Evolutionary conservation across 2,113 vertebrate genomes (phyloP), one percentile per base, ranked within the genome.

Genomic region (pig (Sus scrofa)): DNA sequence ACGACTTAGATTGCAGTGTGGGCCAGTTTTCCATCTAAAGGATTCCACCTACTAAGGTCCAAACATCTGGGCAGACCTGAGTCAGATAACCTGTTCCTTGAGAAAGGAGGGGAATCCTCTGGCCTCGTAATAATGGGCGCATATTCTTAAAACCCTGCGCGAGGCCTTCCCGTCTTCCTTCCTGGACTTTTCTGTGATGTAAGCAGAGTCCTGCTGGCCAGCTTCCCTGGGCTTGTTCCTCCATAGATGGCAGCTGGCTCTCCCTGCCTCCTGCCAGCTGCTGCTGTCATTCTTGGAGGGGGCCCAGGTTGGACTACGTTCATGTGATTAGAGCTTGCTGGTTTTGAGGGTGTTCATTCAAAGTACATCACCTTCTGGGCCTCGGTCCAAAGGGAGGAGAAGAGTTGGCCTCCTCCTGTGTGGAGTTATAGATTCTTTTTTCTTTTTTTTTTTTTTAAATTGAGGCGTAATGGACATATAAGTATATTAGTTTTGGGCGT

Each of bases 281-380:
- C 24, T 96, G 68, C 6, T 89, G 89, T 91, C 91, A 75, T 96
- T 67, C 34, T 86, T 97, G 96, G 95, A 89, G 65, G 24, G 26
- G 26, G 14, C n/a, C 94, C 96, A 95, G 89, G 30, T 27, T 70
- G 82, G 85, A 74, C 63, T 86, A 34, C 52, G 20, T 39, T 65
- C 67, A 34, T 65, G 89, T 91, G 82, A 79, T 91, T 70, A 30
- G 37, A 86, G 68, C 39, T 88, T 85, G 32, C n/a, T 96, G 74
- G 32, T 89, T 32, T 62, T 89, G 56, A 89, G 27, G 32, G 63
- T 86, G 50, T 95, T 92, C 58, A 84, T 91, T 37, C 62, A 68
- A 91, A 82, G 34, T 26, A 15, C 50, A 74, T 96, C 68, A 94
- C 89, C 94, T 89, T 86, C 91, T 93, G 79, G 96, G 93, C 89